These are phyloP conservation scores for Leucophenga montana DNA, from an alignment of 2,888 invertebrate species.

Conservation along the genomic window DNA sequence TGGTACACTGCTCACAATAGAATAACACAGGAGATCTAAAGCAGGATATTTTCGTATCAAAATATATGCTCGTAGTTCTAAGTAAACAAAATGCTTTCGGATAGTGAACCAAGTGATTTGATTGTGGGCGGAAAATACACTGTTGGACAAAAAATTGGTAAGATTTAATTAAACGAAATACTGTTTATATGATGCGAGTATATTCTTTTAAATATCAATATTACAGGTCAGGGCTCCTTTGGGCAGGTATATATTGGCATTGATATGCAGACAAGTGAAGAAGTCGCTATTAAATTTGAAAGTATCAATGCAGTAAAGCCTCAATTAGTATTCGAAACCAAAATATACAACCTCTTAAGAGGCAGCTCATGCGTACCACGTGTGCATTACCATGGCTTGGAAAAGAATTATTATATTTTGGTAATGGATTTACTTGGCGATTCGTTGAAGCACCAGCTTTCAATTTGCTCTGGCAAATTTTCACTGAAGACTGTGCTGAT, in stretches of 20 bases:
- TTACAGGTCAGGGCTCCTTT: conserved; percentile 90
- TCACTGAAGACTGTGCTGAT: conserved; percentile 99
- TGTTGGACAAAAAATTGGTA: conserved; percentile 89
- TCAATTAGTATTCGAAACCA: conserved; percentile 98
- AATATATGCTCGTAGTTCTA: no score
- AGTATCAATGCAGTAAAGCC: conserved; percentile 97
- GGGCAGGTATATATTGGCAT: conserved; percentile 98
- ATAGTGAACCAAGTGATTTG: no score
- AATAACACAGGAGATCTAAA: no score
- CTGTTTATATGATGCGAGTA: no score
- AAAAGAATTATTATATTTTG: conserved; percentile 97
- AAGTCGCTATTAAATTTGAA: conserved; percentile 99
- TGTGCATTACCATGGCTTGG: conserved; percentile 95
- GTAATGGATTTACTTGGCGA: conserved; percentile 99
- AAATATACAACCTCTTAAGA: conserved; percentile 98
- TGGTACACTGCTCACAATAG: no score
- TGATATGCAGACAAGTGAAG: conserved; percentile 93
- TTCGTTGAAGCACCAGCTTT: conserved; percentile 98
- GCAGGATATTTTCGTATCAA: no score
- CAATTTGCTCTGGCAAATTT: conserved; percentile 98
- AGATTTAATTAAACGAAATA: no score
- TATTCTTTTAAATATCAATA: no score
- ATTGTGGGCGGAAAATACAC: conserved; percentile 94
- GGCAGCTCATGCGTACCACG: conserved; percentile 98
- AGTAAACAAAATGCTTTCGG: no score